These are phyloP conservation scores for Whitmania pigra DNA, from an alignment of 1,140 invertebrate species.

Conservation along the genomic window DNA sequence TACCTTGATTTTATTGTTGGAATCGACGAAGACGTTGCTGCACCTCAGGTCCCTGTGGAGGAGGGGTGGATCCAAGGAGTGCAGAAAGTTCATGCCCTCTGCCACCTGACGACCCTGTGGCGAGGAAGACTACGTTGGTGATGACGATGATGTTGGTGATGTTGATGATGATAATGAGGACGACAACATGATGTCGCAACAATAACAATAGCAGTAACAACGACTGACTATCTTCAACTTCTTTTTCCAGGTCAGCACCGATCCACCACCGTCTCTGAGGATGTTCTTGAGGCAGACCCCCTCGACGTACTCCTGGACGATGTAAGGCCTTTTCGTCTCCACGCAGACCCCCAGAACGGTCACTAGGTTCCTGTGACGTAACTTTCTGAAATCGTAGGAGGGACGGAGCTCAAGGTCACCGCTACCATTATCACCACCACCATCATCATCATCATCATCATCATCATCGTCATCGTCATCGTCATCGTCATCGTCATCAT, in stretches of 20 bases:
- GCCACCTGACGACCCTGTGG: slow-evolving; percentile 34
- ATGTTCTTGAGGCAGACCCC: slow-evolving; percentile 30
- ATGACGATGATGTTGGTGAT: neutral
- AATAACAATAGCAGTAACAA: neutral
- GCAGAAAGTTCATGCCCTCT: slow-evolving; percentile 83
- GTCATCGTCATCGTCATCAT: too few relatives aligned
- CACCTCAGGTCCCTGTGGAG: slow-evolving; percentile 77
- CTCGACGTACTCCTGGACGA: slow-evolving; percentile 35
- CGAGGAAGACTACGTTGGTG: neutral
- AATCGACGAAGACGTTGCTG: slow-evolving; percentile 90
- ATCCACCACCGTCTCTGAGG: neutral
- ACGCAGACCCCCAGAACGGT: slow-evolving; percentile 34
- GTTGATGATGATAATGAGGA: neutral
- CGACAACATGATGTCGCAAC: neutral
- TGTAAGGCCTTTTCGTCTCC: slow-evolving; percentile 33
- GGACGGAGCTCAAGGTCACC: too few relatives aligned
- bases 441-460: too few relatives aligned
- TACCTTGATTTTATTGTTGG: slow-evolving; percentile 35
- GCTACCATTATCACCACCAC: too few relatives aligned
- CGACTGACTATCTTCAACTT: neutral
- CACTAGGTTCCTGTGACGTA: slow-evolving; percentile 36
- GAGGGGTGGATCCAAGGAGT: slow-evolving; percentile 86
- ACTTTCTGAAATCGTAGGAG: slow-evolving; percentile 27
- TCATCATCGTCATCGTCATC: too few relatives aligned
- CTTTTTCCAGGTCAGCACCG: neutral